Evolutionary conservation across 2,888 invertebrate genomes (phyloP).

Genomic region (Globia sparganii): DNA sequence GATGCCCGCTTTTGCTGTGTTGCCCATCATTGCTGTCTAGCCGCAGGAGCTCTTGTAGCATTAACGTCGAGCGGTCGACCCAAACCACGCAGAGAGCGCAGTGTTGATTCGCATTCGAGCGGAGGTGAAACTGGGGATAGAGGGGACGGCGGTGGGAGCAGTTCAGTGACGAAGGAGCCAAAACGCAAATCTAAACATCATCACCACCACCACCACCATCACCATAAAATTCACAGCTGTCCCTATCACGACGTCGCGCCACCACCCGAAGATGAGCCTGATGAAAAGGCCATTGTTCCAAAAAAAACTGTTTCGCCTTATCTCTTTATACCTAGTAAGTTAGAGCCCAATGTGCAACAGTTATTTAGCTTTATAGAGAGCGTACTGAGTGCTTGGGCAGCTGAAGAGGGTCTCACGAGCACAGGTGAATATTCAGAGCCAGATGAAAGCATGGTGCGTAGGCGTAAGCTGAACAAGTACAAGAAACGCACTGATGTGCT

Average conservation of each 20-base stretch:
- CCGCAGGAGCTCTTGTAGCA: conserved; percentile 84
- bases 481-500: conserved; percentile 92
- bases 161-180: conserved; percentile 74
- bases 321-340: conserved; percentile 89
- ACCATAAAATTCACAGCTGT: conserved; percentile 86
- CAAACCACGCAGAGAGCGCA: conserved; percentile 83
- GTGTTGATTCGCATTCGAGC: conserved; percentile 88
- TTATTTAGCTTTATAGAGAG: conserved; percentile 95
- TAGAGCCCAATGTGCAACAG: conserved; percentile 95
- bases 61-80: conserved; percentile 83
- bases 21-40: conserved; percentile 88
- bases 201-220: conserved; percentile 85
- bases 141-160: conserved; percentile 79
- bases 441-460: conserved; percentile 92
- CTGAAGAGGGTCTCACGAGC: conserved; percentile 93
- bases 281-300: conserved; percentile 81
- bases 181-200: conserved; percentile 83
- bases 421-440: conserved; percentile 94
- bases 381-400: conserved; percentile 95
- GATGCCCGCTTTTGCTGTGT: conserved; percentile 88
- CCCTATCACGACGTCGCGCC: conserved; percentile 85
- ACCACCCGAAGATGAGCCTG: conserved; percentile 82
- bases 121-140: conserved; percentile 86
- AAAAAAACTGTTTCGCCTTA: conserved; percentile 89
- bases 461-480: conserved; percentile 91